phyloP scores from a whole-genome alignment of 2,797 vertebrate species.

The Sebastes miniatus region DNA sequence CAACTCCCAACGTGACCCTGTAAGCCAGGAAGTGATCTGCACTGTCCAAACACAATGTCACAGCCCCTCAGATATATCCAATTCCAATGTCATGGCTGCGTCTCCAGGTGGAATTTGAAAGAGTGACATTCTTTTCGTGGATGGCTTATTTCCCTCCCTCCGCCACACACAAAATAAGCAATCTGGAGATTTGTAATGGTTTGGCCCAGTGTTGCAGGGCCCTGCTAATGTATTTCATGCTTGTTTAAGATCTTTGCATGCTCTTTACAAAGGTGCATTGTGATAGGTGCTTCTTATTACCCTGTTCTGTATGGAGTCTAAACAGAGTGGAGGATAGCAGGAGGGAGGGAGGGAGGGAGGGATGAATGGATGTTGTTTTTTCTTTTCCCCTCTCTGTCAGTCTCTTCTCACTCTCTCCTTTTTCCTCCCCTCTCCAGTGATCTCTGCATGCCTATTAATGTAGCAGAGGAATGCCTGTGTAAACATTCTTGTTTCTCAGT shows the following conservation, averaged over 20 bases:
- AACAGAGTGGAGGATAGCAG: slow-evolving; percentile 58
- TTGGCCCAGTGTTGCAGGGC: slow-evolving; percentile 56
- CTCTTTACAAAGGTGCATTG: slow-evolving; percentile 78
- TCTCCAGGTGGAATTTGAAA: slow-evolving; percentile 72
- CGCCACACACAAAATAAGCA: slow-evolving; percentile 66
- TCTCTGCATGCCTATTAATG: slow-evolving; percentile 87
- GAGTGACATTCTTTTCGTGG: slow-evolving; percentile 57
- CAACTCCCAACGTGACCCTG: slow-evolving; percentile 50
- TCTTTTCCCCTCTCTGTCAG: slow-evolving; percentile 46
- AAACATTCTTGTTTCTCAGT: slow-evolving; percentile 96
- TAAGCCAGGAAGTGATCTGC: slow-evolving; percentile 60
- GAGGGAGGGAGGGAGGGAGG: slow-evolving; percentile 34
- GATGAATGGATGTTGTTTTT: slow-evolving; percentile 55
- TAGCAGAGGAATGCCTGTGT: slow-evolving; percentile 93
- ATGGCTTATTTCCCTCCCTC: slow-evolving; percentile 50
- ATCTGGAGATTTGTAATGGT: slow-evolving; percentile 79
- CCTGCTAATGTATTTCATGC: slow-evolving; percentile 81
- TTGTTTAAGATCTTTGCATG: slow-evolving; percentile 82
- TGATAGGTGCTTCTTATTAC: slow-evolving; percentile 77
- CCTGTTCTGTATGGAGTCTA: slow-evolving; percentile 65
- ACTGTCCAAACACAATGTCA: slow-evolving; percentile 76
- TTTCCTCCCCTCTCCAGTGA: slow-evolving; percentile 62
- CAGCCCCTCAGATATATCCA: slow-evolving; percentile 61
- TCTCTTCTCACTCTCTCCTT: slow-evolving; percentile 59
- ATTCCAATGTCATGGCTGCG: slow-evolving; percentile 69